A percentile compares a stretch with the other conserved stretches of the same genome.
Evolutionary conservation across 2,888 invertebrate genomes (phyloP).

Genomic region (Drosophila kambysellisi): DNA sequence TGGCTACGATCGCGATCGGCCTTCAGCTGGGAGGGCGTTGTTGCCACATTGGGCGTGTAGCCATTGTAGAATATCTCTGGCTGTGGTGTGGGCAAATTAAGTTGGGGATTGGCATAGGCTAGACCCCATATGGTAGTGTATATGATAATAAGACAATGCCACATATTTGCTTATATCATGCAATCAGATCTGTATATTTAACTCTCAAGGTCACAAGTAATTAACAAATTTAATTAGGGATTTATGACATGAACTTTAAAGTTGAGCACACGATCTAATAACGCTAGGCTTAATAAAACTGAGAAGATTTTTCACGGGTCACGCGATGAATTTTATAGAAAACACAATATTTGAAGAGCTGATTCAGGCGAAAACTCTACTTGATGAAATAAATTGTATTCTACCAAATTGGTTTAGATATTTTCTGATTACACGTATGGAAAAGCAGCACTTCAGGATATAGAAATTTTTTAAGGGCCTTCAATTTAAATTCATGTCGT

Average conservation of each 20-base stretch:
- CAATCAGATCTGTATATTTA: slow-evolving; percentile 64
- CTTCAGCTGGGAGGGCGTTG: slow-evolving; percentile 67
- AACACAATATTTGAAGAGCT: background rate
- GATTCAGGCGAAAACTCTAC: background rate
- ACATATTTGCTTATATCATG: slow-evolving; percentile 53
- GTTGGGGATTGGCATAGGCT: slow-evolving; percentile 83
- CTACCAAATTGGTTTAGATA: background rate
- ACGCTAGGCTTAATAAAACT: background rate
- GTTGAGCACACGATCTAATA: slow-evolving; percentile 26
- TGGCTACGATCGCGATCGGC: slow-evolving; percentile 83
- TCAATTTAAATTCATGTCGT: background rate
- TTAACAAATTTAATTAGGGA: slow-evolving; percentile 58
- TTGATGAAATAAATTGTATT: background rate
- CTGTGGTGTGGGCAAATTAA: slow-evolving; percentile 86
- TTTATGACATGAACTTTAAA: slow-evolving; percentile 35
- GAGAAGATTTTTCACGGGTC: slow-evolving; percentile 1
- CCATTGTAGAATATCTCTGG: slow-evolving; percentile 83
- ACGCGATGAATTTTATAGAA: slow-evolving; percentile 2
- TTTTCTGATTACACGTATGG: background rate
- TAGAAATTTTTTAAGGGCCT: background rate
- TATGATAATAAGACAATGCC: slow-evolving; percentile 42
- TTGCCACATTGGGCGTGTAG: slow-evolving; percentile 75
- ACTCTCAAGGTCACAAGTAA: slow-evolving; percentile 73
- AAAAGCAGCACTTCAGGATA: background rate
- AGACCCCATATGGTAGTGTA: slow-evolving; percentile 31